These are phyloP conservation scores for Apogon talboti DNA, from an alignment of 2,797 vertebrate species.

Conservation along the genomic window DNA sequence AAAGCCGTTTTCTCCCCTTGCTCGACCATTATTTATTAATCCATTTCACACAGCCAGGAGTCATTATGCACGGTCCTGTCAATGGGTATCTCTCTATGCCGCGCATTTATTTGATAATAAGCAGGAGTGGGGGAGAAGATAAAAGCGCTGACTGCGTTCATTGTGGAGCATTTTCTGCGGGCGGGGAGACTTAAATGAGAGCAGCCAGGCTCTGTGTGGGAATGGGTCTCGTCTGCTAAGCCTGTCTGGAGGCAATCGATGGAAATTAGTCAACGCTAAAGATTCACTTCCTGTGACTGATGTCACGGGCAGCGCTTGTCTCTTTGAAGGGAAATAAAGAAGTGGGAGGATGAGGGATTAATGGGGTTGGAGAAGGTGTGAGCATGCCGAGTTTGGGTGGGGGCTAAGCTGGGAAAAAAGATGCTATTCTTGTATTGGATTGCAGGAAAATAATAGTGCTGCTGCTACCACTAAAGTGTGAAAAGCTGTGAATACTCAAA, in stretches of 20 bases:
- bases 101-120: constrained; percentile 86
- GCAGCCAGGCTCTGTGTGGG: constrained; percentile 82
- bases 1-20: constrained; percentile 72
- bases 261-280: constrained; percentile 88
- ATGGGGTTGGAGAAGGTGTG: constrained; percentile 71
- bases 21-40: constrained; percentile 85
- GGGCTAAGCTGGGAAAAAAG: constrained; percentile 51
- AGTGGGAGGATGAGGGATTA: constrained; percentile 75
- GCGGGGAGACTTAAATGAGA: constrained; percentile 80
- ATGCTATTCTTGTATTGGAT: constrained; percentile 58
- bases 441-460: constrained; percentile 53
- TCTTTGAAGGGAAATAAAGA: constrained; percentile 81
- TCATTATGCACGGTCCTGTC: constrained; percentile 85
- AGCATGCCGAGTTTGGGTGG: constrained; percentile 54
- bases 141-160: constrained; percentile 84
- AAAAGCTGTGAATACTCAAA: not conserved
- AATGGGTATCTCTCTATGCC: constrained; percentile 83
- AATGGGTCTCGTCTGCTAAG: constrained; percentile 85
- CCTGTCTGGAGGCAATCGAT: constrained; percentile 88
- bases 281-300: constrained; percentile 86
- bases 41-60: constrained; percentile 85
- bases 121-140: constrained; percentile 80
- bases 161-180: constrained; percentile 79
- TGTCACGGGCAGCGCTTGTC: constrained; percentile 80
- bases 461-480: not conserved